Evolutionary conservation across 2,888 invertebrate genomes (phyloP).

Genomic region (Drosophila mayaguana): DNA sequence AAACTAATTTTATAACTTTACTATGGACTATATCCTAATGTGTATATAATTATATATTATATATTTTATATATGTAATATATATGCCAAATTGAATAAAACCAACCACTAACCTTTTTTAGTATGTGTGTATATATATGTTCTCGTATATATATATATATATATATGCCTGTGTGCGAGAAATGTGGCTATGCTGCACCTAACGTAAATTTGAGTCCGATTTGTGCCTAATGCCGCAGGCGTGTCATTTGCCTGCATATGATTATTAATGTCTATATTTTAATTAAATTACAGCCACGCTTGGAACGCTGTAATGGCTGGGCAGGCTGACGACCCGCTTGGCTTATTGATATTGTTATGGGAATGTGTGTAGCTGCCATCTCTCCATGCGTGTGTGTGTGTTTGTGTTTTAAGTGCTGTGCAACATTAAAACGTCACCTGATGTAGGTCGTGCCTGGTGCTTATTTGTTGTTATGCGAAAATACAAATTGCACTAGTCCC

Average conservation of each 20-base stretch:
- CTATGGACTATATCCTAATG: slow-evolving; percentile 1
- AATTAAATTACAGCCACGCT: slow-evolving; percentile 69
- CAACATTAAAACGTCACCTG: slow-evolving; percentile 78
- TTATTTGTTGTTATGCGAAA: slow-evolving; percentile 86
- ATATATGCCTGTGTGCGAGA: too few species aligned
- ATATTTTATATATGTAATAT: slow-evolving; percentile 2
- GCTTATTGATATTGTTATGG: slow-evolving; percentile 62
- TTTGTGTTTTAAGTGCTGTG: slow-evolving; percentile 50
- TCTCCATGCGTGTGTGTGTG: slow-evolving; percentile 6
- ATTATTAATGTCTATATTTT: slow-evolving; percentile 70
- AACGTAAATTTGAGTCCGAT: slow-evolving; percentile 23
- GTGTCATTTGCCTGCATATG: slow-evolving; percentile 17
- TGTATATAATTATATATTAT: background rate
- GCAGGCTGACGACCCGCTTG: slow-evolving; percentile 37
- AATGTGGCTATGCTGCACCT: background rate
- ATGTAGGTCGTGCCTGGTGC: slow-evolving; percentile 87
- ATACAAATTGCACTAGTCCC: slow-evolving; percentile 89
- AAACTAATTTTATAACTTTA: slow-evolving; percentile 29
- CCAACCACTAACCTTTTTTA: slow-evolving; percentile 18
- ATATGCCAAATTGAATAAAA: slow-evolving; percentile 37
- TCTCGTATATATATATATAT: background rate
- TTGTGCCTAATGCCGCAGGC: slow-evolving; percentile 30
- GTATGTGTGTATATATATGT: background rate
- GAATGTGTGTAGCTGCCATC: slow-evolving; percentile 20
- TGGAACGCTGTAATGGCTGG: slow-evolving; percentile 51